Evolutionary conservation across 2,888 invertebrate genomes (phyloP).

Genomic region (Sesia bembeciformis): DNA sequence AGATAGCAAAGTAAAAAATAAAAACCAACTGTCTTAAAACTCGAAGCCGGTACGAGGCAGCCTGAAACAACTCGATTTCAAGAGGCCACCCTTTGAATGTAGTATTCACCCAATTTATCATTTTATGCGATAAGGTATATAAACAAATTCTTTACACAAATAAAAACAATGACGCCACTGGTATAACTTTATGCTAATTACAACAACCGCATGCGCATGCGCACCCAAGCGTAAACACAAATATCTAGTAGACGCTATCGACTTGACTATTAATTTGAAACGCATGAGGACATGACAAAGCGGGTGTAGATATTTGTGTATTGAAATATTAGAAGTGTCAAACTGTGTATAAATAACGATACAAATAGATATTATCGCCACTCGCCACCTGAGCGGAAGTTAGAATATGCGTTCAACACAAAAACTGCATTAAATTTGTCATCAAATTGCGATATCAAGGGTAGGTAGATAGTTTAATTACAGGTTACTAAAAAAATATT

Average conservation of each 20-base stretch:
- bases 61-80: too few species aligned
- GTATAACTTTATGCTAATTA: constrained; percentile 32
- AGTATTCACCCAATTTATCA: too few species aligned
- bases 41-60: too few species aligned
- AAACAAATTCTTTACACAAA: constrained; percentile 29
- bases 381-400: constrained; percentile 69
- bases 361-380: constrained; percentile 40
- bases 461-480: too few species aligned
- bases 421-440: constrained; percentile 61
- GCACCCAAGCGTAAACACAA: constrained; percentile 25
- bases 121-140: not conserved
- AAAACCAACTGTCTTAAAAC: too few species aligned
- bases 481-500: too few species aligned
- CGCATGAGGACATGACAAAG: constrained; percentile 23
- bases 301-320: constrained; percentile 17
- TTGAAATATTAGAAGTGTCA: constrained; percentile 36
- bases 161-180: constrained; percentile 18
- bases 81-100: too few species aligned
- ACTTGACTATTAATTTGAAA: constrained; percentile 37
- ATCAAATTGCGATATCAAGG: not conserved
- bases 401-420: constrained; percentile 43
- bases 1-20: too few species aligned
- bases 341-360: constrained; percentile 35
- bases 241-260: constrained; percentile 25
- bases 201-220: constrained; percentile 2